Evolutionary conservation across 2,888 invertebrate species (phyloP), one percentile per base, ranked within the genome.

Genomic region (Sphecodes monilicornis): DNA sequence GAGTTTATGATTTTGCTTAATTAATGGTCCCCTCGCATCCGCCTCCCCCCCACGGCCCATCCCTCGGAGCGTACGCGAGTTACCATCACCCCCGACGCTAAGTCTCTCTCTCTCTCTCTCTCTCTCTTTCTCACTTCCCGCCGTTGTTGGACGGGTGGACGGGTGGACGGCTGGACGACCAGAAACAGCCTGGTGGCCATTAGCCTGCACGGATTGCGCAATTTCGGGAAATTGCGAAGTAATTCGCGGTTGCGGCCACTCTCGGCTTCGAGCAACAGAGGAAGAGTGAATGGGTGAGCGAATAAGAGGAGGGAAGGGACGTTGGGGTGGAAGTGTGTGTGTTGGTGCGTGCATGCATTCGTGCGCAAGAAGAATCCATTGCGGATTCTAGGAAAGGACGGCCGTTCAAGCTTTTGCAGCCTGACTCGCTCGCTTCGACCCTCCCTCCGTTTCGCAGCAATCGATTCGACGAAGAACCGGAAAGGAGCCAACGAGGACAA

Each of bases 1-100:
- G 90, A 86, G 90, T 91, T 93, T 91, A 92, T 92, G 91, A 93
- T 92, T 93, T 91, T 90, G 86, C 91, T 92, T 91, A 91, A 93
- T 93, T 92, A 91, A 92, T 91, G 91, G 88, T 89, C 83, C 75
- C 80, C 85, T 66, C 81, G 78, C 77, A 78, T 75, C 68, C 79
- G 64, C 68, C 70, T n/a, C 4, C 32, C 76, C 76, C 32, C 68
- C 76, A 64, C 46, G 26, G 36, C 73, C 75, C 79, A 71, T 75
- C 85, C 71, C 77, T 78, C 75, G 77, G 43, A 68, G 69, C 43
- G 43, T 41, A 36, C 64, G 39, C 71, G 71, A 26, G 60, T 46
- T 72, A 36, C 74, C 85, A 36, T 16, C 54, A 13, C 70, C 75
- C 68, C 70, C 26, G 32, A 36, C 64, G 54, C 50, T 64, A 13